Percentiles rank a stretch among this genome's conserved stretches.
Evolutionary conservation across 1,140 invertebrate genomes (phyloP).

Genomic region (Drosophila asahinai): DNA sequence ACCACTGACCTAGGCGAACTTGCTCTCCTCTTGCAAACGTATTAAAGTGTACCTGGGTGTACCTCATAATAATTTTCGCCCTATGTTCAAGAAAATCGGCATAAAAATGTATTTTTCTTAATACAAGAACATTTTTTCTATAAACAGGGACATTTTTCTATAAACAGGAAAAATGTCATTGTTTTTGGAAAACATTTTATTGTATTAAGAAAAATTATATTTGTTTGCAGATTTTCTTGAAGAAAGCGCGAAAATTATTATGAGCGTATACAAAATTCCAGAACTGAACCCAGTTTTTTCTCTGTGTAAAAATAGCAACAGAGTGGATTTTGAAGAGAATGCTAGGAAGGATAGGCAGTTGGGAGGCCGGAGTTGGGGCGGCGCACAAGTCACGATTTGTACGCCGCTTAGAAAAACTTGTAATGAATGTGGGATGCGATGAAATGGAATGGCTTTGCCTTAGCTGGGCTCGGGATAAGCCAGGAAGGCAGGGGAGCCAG

Average conservation of each 20-base stretch:
- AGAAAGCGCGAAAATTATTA: too few species aligned
- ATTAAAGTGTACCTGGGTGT: not conserved
- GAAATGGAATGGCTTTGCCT: constrained; percentile 36
- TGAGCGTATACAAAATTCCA: too few species aligned
- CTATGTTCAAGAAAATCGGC: too few species aligned
- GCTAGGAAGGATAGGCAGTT: not conserved
- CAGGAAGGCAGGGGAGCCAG: not conserved
- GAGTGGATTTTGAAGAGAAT: constrained; percentile 14
- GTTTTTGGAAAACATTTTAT: too few species aligned
- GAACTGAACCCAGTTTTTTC: not conserved
- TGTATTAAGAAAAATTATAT: too few species aligned
- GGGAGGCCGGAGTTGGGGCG: constrained; percentile 17
- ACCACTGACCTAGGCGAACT: not conserved
- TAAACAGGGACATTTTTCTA: too few species aligned
- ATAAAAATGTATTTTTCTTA: too few species aligned
- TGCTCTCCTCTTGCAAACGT: not conserved
- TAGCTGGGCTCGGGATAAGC: constrained; percentile 12
- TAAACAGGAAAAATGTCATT: too few species aligned
- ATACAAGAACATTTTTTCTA: too few species aligned
- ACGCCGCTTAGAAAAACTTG: constrained; percentile 71
- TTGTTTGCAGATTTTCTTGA: too few species aligned
- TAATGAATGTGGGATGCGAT: constrained; percentile 66
- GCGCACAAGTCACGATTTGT: constrained; percentile 70
- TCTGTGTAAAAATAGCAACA: constrained; percentile 22
- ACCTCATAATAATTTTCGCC: too few species aligned